phyloP scores from a whole-genome alignment of 2,113 vertebrate genomes.

The Bubo scandiacus region DNA sequence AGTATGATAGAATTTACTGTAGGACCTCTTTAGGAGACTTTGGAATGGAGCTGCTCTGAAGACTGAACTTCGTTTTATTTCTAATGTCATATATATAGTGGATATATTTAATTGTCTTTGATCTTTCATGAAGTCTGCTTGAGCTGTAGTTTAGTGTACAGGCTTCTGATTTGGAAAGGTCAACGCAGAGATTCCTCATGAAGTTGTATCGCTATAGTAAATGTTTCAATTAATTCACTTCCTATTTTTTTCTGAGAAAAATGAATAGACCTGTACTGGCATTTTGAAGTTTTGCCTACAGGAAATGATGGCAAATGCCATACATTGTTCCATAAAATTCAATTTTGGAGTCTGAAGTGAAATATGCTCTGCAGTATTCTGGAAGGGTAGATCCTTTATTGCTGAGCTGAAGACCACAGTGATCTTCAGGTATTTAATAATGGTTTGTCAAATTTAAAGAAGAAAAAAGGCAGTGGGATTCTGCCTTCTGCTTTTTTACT shows the following conservation, averaged over 20 bases:
- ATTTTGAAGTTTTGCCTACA: background rate
- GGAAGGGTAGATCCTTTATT: background rate
- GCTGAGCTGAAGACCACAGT: background rate
- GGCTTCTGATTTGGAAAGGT: background rate
- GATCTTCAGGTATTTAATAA: background rate
- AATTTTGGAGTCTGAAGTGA: background rate
- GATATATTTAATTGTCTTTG: background rate
- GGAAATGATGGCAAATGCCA: conserved; percentile 13
- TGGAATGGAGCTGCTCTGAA: background rate
- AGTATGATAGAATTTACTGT: background rate
- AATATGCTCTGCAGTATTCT: background rate
- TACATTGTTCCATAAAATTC: background rate
- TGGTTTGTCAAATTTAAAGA: background rate
- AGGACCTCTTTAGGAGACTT: background rate
- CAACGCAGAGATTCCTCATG: background rate
- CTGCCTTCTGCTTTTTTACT: background rate
- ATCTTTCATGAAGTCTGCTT: background rate
- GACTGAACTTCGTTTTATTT: background rate
- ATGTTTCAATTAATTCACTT: background rate
- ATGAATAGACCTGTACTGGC: background rate
- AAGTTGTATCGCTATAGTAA: background rate
- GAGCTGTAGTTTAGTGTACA: background rate
- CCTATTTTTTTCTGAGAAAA: background rate
- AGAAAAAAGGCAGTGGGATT: background rate
- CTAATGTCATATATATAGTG: background rate